These are phyloP conservation scores for Aleiodes testaceus DNA, from an alignment of 2,888 invertebrate species.

Conservation along the genomic window DNA sequence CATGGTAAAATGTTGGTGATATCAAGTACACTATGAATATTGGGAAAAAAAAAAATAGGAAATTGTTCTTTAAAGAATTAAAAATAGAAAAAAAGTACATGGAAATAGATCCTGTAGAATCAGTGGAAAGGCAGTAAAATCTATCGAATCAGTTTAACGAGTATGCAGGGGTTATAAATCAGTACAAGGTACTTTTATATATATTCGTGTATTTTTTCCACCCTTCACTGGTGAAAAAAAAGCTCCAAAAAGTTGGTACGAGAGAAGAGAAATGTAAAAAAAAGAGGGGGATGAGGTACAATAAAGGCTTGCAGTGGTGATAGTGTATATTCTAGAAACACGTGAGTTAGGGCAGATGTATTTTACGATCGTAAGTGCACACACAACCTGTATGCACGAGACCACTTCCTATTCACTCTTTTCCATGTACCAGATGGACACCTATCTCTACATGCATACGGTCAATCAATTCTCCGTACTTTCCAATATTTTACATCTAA, in stretches of 20 bases:
- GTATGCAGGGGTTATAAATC: conserved; percentile 68
- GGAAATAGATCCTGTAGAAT: conserved; percentile 53
- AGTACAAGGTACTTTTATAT: conserved; percentile 51
- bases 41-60: background rate
- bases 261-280: no score
- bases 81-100: no score
- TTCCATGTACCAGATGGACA: background rate
- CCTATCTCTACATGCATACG: background rate
- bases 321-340: conserved; percentile 25
- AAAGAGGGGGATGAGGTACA: no score
- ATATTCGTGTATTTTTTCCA: no score
- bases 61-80: no score
- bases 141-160: conserved; percentile 71
- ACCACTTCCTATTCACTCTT: background rate
- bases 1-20: background rate
- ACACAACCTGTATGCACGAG: background rate
- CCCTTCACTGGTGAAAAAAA: no score
- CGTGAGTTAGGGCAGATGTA: conserved; percentile 59
- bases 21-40: background rate
- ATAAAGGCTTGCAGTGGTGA: conserved; percentile 15
- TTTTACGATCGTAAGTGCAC: conserved; percentile 61
- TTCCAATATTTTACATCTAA: conserved; percentile 37
- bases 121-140: conserved; percentile 64
- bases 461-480: background rate
- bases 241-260: no score